Percentiles rank a stretch among this genome's conserved stretches.
phyloP scores from a whole-genome alignment of 37 sponge, comb jelly and placozoan species.

The Bolinopsis microptera region DNA sequence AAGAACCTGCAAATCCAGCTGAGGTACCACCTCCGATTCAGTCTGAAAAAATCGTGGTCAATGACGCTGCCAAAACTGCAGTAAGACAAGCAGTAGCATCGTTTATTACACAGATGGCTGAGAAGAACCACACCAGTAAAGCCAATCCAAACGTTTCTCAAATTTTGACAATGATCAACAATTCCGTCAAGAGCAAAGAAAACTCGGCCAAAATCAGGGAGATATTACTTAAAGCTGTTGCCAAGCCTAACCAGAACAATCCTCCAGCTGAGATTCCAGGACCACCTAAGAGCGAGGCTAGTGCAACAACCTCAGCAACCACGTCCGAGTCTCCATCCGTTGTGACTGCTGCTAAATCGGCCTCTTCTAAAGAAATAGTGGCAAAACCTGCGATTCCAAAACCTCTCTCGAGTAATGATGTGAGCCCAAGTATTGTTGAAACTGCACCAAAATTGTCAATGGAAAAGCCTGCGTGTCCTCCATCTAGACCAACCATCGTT shows the following conservation, averaged over 20 bases:
- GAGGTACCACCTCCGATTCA: background rate
- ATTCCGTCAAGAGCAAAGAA: conserved; percentile 55
- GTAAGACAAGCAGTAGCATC: conserved; percentile 47
- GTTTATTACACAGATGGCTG: conserved; percentile 55
- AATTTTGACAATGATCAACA: conserved; percentile 37
- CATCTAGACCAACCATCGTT: background rate
- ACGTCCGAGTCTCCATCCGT: background rate
- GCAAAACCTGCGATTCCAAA: background rate
- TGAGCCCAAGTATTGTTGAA: no score
- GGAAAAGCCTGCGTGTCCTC: background rate
- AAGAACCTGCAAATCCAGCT: background rate
- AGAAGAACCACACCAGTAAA: conserved; percentile 6
- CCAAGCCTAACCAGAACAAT: background rate
- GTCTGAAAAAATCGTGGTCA: conserved; percentile 35
- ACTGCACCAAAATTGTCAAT: background rate
- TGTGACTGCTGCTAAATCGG: background rate
- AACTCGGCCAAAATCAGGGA: conserved; percentile 45
- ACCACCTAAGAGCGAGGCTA: background rate
- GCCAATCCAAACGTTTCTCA: conserved; percentile 28
- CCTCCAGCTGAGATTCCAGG: background rate
- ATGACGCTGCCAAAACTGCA: conserved; percentile 50
- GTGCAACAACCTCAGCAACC: background rate
- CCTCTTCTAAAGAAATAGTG: background rate
- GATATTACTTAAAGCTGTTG: conserved; percentile 29
- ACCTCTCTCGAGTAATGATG: no score